These are phyloP conservation scores for Odontothrips loti DNA, from an alignment of 2,888 invertebrate genomes.

Conservation along the genomic window DNA sequence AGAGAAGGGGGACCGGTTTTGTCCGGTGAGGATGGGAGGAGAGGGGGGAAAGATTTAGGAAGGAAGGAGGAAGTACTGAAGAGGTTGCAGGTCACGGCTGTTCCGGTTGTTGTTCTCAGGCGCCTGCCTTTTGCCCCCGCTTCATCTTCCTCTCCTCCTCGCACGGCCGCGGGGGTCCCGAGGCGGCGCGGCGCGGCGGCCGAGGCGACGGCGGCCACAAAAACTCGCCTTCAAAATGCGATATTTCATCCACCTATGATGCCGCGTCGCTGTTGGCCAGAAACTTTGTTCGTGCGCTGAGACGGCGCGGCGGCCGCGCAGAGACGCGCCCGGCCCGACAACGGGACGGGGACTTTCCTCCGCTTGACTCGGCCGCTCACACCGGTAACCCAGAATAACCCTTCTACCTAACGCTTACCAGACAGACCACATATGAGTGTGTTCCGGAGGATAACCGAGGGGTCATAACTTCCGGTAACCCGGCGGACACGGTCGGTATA, in stretches of 20 bases:
- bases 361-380: too few relatives aligned
- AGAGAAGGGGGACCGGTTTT: not conserved
- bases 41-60: not conserved
- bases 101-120: slow-evolving; percentile 13
- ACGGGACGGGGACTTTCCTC: too few relatives aligned
- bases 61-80: slow-evolving; percentile 14
- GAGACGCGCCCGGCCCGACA: too few relatives aligned
- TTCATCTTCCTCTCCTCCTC: not conserved
- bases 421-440: too few relatives aligned
- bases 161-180: too few relatives aligned
- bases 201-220: too few relatives aligned
- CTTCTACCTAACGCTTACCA: too few relatives aligned
- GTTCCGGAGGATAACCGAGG: too few relatives aligned
- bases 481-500: too few relatives aligned
- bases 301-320: not conserved
- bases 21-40: not conserved
- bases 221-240: not conserved
- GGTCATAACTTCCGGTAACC: too few relatives aligned
- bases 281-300: not conserved
- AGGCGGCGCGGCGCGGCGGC: not conserved
- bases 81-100: slow-evolving; percentile 13
- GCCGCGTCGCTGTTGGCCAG: too few relatives aligned
- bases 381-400: too few relatives aligned
- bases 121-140: not conserved
- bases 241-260: slow-evolving; percentile 10